Evolutionary conservation across 2,797 vertebrate species (phyloP), one percentile per base, ranked within the genome.

Genomic region (Poecilia wingei): DNA sequence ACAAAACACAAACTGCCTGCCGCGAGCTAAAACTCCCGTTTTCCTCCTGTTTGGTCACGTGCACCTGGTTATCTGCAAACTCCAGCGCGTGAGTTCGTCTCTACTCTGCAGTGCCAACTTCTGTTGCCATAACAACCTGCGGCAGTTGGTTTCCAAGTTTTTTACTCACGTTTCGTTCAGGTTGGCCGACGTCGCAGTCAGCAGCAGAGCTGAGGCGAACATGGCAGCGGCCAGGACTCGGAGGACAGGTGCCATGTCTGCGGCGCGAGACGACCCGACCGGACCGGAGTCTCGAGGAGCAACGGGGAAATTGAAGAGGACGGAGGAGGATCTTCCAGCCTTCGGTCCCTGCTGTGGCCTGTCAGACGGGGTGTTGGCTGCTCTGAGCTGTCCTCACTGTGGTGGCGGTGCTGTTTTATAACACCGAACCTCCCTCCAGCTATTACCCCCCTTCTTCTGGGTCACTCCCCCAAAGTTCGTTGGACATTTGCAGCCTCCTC

Each of bases 81-180:
- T 66, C 31, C 33, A 39, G 61, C 18, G 61, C 61, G 61, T 39
- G 61, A 66, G 61, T 36, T 66, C 61, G 2, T 61, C 14, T 61
- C 28, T 33, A 33, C 57, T 61, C 28, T 64, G 16, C 16, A 20
- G 31, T 33, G 59, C 61, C 16, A 66, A 18, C 39, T 69, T 68
- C 64, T 69, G 66, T 69, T 69, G 25, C 39, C 66, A 69, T 69
- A 69, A 69, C 66, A 72, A 72, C 71, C 28, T 12, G 47, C 53
- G 4, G 25, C 22, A 16, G 12, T 28, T 39, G 31, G 53, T 18
- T 28, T 20, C 18, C 18, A 25, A n/a, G 5, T 8, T 57, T 55
- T 55, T 55, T 20, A 94, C 94, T 95, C 49, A 95, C 94, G 88
- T 91, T 46, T 90, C 82, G 16, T 93, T 91, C 83, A 87, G 69